phyloP scores from a whole-genome alignment of 2,113 vertebrate species.

The Syrrhaptes paradoxus region DNA sequence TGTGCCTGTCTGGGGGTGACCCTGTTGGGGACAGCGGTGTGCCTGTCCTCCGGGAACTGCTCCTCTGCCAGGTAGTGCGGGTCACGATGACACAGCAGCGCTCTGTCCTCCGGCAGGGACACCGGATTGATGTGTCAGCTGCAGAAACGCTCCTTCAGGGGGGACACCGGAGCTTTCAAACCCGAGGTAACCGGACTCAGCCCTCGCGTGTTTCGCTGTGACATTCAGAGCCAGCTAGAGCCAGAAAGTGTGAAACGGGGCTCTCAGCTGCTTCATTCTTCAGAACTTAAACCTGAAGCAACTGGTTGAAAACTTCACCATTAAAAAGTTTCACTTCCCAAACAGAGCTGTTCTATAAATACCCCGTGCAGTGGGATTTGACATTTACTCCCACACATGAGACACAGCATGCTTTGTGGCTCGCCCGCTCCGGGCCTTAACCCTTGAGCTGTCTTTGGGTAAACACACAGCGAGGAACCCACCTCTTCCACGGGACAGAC shows the following conservation, averaged over 20 bases:
- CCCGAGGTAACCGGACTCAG: fast-evolving
- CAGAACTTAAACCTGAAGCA: background rate
- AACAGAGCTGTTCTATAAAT: conserved; percentile 49
- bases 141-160: background rate
- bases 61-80: background rate
- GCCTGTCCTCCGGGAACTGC: background rate
- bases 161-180: background rate
- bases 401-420: background rate
- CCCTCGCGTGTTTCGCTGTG: fast-evolving
- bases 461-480: background rate
- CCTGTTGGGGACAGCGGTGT: fast-evolving
- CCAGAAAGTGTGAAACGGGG: background rate
- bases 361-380: conserved; percentile 34
- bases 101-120: fast-evolving
- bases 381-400: conserved; percentile 60
- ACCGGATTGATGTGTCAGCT: fast-evolving
- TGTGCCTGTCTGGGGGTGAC: fast-evolving
- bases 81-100: background rate
- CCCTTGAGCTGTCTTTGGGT: background rate
- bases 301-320: conserved; percentile 18
- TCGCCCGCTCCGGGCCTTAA: background rate
- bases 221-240: background rate
- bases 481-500: fast-evolving
- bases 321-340: conserved; percentile 64
- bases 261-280: background rate